phyloP scores from a whole-genome alignment of 2,797 vertebrate species.

The Poeciliopsis infans region DNA sequence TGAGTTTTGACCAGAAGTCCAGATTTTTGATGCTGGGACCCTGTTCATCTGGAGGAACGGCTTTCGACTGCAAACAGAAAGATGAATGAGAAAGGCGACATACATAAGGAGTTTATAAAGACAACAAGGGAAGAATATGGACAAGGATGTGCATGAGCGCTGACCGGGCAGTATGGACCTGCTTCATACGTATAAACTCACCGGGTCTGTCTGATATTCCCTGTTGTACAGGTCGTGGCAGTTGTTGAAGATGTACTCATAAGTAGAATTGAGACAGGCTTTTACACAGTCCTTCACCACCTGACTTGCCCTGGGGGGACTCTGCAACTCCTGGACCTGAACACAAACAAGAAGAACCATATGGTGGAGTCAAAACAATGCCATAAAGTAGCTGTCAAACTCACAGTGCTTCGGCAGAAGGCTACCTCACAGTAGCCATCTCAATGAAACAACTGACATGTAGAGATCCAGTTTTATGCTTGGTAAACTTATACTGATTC shows the following conservation, averaged over 20 bases:
- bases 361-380: slow-evolving; percentile 22
- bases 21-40: slow-evolving; percentile 94
- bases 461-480: slow-evolving; percentile 23
- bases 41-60: slow-evolving; percentile 93
- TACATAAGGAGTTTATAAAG: not conserved
- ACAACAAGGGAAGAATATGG: not conserved
- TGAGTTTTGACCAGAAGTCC: slow-evolving; percentile 99
- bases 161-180: not conserved
- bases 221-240: slow-evolving; percentile 94
- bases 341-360: slow-evolving; percentile 47
- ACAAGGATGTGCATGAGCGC: not conserved
- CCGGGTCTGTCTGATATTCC: slow-evolving; percentile 93
- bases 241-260: slow-evolving; percentile 98
- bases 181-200: slow-evolving; percentile 64
- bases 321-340: slow-evolving; percentile 97
- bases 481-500: slow-evolving; percentile 47
- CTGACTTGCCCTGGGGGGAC: slow-evolving; percentile 94
- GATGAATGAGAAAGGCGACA: not conserved
- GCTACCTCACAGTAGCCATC: slow-evolving; percentile 15
- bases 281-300: slow-evolving; percentile 97
- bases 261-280: slow-evolving; percentile 96
- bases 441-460: not conserved
- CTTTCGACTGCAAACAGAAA: slow-evolving; percentile 84
- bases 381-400: slow-evolving; percentile 21
- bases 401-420: slow-evolving; percentile 6